Percentiles rank a stretch among this genome's conserved stretches.
These are phyloP conservation scores for Monochamus alternatus DNA, from an alignment of 2,888 invertebrate genomes.

Conservation along the genomic window DNA sequence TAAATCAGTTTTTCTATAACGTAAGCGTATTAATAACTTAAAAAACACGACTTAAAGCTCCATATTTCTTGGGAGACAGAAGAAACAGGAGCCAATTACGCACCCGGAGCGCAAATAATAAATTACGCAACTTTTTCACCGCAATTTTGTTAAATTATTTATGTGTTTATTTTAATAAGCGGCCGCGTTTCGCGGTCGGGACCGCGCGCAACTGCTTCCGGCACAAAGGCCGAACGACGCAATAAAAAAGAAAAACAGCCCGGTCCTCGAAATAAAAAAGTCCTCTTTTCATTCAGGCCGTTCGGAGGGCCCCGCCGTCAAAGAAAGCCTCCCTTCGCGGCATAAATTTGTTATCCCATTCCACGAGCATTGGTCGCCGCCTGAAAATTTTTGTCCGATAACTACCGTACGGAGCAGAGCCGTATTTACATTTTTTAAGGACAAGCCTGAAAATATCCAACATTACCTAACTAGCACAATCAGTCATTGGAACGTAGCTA, in stretches of 20 bases:
- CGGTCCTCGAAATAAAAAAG: conserved; percentile 3
- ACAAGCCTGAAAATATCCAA: too few species aligned
- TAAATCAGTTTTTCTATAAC: too few species aligned
- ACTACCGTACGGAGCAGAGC: neutral
- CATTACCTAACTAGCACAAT: too few species aligned
- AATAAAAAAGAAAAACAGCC: neutral
- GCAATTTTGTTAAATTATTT: neutral
- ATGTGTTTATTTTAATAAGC: neutral
- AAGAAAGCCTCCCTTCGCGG: conserved; percentile 25
- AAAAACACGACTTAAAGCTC: neutral
- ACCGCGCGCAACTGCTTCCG: neutral
- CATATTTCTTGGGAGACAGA: too few species aligned
- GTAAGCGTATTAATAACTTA: neutral
- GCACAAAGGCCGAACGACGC: neutral
- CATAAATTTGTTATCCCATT: conserved; percentile 40
- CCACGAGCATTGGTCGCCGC: conserved; percentile 28
- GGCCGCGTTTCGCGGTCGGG: neutral
- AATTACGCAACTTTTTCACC: too few species aligned
- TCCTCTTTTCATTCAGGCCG: conserved; percentile 3
- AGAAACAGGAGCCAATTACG: too few species aligned
- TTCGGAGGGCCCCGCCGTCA: neutral
- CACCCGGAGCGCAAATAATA: too few species aligned
- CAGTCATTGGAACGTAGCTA: too few species aligned
- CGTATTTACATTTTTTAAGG: neutral
- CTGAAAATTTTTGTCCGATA: neutral